Evolutionary conservation across 2,797 vertebrate genomes (phyloP).

Genomic region (Argya squamiceps): DNA sequence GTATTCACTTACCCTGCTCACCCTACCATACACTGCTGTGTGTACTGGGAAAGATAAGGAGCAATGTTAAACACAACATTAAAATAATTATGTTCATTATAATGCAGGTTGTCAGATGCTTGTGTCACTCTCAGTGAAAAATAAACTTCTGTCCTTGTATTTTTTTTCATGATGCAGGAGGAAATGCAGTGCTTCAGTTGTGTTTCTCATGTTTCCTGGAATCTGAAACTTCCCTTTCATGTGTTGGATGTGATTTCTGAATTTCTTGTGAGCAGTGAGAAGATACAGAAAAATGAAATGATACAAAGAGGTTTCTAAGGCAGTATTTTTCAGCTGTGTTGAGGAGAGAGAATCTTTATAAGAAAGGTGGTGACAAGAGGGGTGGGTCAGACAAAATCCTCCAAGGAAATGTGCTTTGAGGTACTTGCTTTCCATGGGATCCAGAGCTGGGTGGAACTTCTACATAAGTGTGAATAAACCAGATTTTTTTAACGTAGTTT

Average conservation of each 20-base stretch:
- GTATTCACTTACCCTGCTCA: neutral
- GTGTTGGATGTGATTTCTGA: neutral
- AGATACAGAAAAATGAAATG: neutral
- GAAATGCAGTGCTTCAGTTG: neutral
- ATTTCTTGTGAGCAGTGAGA: neutral
- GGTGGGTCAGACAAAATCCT: neutral
- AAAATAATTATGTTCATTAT: neutral
- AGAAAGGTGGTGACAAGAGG: neutral
- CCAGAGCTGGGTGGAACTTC: neutral
- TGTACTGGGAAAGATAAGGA: neutral
- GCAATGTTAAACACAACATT: neutral
- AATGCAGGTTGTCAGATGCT: conserved; percentile 2
- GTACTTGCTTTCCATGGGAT: neutral
- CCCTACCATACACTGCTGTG: neutral
- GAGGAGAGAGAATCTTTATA: neutral
- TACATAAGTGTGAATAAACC: neutral
- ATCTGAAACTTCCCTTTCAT: neutral
- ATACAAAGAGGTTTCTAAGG: neutral
- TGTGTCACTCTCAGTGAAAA: neutral
- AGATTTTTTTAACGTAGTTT: neutral
- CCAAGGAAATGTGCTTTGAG: neutral
- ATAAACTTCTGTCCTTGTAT: neutral
- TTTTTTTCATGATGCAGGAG: neutral
- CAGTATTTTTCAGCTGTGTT: neutral
- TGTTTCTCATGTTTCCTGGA: neutral